Evolutionary conservation across 2,113 vertebrate species (phyloP), one percentile per base, ranked within the genome.

Genomic region (Lophotis ruficrista): DNA sequence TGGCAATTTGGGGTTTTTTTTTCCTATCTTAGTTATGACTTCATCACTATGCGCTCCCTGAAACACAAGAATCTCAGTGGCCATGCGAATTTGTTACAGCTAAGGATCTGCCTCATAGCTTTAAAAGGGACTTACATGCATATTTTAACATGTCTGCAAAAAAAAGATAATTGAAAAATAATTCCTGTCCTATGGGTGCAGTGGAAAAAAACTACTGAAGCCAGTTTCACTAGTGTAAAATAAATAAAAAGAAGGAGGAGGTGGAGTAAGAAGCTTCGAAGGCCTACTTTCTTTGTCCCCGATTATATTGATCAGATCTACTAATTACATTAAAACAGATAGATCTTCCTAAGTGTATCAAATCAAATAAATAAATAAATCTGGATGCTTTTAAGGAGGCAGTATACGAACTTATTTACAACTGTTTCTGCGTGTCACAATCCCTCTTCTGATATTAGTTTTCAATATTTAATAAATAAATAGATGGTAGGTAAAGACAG

Each of bases 221-320:
- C 17, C 25, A 57, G 35, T 89, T 85, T 72, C 61, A 79, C n/a
- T 64, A 37, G 35, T 31, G 53, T 57, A 69, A 95, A 92, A 83
- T 76, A 61, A 70, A 82, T 71, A 57, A 56, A 61, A 37, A 41
- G 41, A 79, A 65, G 50, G 57, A 84, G 24, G 35, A 58, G 23
- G 14, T 43, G 25, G 60, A 72, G 41, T 33, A 53, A 89, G 65
- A 45, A 38, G 48, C 35, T 90, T 50, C 9, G 60, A 24, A 76
- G 73, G 80, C 90, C 92, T 92, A 30, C 21, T 85, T 79, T 61
- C 81, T 95, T 97, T 96, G 72, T 87, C 64, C 51, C 53, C 61
- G 22, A 47, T 89, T 72, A 23, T 54, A 82, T 58, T 61, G 81
- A 25, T 87, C 83, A 58, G 31, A 85, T 70, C 22, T 41, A n/a